These are phyloP conservation scores for Trissolcus brochymenae DNA, from an alignment of 2,888 invertebrate species.

Conservation along the genomic window DNA sequence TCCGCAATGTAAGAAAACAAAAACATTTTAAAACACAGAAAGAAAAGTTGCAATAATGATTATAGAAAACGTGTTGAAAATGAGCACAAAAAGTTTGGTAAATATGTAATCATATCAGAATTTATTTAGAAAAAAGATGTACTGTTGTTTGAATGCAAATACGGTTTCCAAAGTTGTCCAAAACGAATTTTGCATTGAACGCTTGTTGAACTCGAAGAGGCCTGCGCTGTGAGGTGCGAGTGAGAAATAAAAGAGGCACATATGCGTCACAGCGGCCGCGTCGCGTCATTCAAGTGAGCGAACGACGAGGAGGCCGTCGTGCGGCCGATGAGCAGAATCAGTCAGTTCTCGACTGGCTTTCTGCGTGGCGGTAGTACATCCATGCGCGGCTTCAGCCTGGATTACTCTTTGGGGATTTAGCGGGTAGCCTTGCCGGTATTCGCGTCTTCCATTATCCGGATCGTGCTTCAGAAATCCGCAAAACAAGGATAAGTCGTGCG, in stretches of 20 bases:
- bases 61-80: too few relatives aligned
- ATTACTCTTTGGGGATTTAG: slow-evolving; percentile 68
- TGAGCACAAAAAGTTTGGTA: too few relatives aligned
- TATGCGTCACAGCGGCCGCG: slow-evolving; percentile 73
- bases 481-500: slow-evolving; percentile 15
- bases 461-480: slow-evolving; percentile 14
- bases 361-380: slow-evolving; percentile 73
- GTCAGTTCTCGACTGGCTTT: slow-evolving; percentile 75
- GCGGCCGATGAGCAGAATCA: slow-evolving; percentile 59
- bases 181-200: background rate
- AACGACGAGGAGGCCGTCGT: slow-evolving; percentile 62
- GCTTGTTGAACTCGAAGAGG: slow-evolving; percentile 6
- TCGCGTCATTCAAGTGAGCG: slow-evolving; percentile 73
- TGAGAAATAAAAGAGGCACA: slow-evolving; percentile 38
- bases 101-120: too few relatives aligned
- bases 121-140: too few relatives aligned
- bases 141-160: too few relatives aligned
- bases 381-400: slow-evolving; percentile 68
- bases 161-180: too few relatives aligned
- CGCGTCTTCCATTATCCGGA: slow-evolving; percentile 29
- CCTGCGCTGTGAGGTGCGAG: slow-evolving; percentile 24
- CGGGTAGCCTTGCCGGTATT: slow-evolving; percentile 62
- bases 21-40: too few relatives aligned
- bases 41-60: too few relatives aligned
- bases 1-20: too few relatives aligned